Evolutionary conservation across 2,888 invertebrate genomes (phyloP).

Genomic region (Pomacea canaliculata): DNA sequence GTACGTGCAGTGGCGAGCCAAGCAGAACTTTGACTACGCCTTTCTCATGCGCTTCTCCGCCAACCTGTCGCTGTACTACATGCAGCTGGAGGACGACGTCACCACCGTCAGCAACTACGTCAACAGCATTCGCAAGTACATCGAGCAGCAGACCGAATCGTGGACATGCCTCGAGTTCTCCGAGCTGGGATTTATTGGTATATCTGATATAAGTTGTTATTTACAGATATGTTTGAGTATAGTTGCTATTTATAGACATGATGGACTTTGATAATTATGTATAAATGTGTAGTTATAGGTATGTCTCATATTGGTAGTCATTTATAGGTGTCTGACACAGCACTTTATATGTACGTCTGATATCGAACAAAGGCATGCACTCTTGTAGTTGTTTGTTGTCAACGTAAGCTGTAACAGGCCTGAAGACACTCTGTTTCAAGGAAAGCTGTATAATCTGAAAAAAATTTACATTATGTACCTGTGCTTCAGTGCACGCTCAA

Average conservation of each 20-base stretch:
- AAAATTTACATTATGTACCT: no score
- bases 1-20: slow-evolving; percentile 68
- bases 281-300: no score
- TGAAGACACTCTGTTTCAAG: no score
- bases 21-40: slow-evolving; percentile 70
- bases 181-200: slow-evolving; percentile 55
- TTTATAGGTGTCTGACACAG: no score
- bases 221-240: background rate
- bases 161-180: slow-evolving; percentile 59
- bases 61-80: slow-evolving; percentile 64
- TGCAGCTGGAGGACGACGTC: slow-evolving; percentile 70
- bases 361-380: no score
- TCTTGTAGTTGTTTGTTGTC: no score
- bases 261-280: no score
- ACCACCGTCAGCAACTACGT: slow-evolving; percentile 61
- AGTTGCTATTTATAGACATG: background rate
- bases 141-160: slow-evolving; percentile 48
- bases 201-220: slow-evolving; percentile 38
- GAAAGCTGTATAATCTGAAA: no score
- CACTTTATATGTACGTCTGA: no score
- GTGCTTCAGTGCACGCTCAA: no score
- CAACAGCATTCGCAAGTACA: slow-evolving; percentile 61
- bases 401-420: no score
- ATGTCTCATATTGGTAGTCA: no score
- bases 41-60: slow-evolving; percentile 65